A percentile compares a stretch with the other conserved stretches of the same genome.
Evolutionary conservation across 2,888 invertebrate species (phyloP).

Genomic region (Caenorhabditis sp.): DNA sequence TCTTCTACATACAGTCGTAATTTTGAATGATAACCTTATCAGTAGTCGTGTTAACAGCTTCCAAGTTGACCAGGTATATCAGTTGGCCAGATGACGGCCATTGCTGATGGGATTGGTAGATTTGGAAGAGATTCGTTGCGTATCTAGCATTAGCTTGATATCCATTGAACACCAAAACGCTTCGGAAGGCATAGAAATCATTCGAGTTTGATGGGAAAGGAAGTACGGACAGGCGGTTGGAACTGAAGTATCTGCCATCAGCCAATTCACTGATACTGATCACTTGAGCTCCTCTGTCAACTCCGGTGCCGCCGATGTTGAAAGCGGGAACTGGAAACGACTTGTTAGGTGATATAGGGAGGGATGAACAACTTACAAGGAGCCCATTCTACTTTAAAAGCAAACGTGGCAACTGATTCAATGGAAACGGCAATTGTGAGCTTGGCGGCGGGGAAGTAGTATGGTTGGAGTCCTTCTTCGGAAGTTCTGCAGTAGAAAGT

Average conservation of each 20-base stretch:
- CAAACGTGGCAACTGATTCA: conserved; percentile 16
- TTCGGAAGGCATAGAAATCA: conserved; percentile 8
- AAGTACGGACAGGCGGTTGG: conserved; percentile 18
- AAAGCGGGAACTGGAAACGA: conserved; percentile 14
- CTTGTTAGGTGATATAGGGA: background rate
- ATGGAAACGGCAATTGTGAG: conserved; percentile 15
- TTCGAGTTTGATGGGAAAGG: conserved; percentile 9
- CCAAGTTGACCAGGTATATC: conserved; percentile 22
- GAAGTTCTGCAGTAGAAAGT: conserved; percentile 26
- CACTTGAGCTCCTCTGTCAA: background rate
- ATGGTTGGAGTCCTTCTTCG: conserved; percentile 30
- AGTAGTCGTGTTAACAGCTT: background rate
- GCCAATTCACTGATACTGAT: background rate
- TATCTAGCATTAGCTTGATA: conserved; percentile 8
- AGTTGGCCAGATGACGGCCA: conserved; percentile 7
- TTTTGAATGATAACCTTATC: conserved; percentile 22
- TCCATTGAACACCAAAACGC: conserved; percentile 31
- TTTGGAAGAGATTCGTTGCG: conserved; percentile 20
- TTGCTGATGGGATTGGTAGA: conserved; percentile 23
- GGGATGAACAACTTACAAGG: background rate
- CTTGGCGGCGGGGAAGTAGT: conserved; percentile 33
- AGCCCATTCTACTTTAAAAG: conserved; percentile 31
- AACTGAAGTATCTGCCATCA: conserved; percentile 12
- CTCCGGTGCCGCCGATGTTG: background rate
- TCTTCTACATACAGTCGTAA: conserved; percentile 6